Evolutionary conservation across 2,113 vertebrate genomes (phyloP).

Genomic region (Scatophagus argus): DNA sequence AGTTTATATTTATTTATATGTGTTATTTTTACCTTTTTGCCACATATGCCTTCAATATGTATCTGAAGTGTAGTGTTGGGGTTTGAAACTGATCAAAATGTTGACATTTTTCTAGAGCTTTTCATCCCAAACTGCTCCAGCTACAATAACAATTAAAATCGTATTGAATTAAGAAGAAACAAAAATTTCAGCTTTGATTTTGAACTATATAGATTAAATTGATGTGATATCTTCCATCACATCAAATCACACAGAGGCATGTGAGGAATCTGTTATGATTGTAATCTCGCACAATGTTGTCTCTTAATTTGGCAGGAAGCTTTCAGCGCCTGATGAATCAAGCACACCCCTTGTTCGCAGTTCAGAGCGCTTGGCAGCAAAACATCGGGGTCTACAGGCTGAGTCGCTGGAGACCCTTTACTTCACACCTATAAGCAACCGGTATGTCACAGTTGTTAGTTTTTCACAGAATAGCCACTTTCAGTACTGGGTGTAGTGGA

Average conservation of each 20-base stretch:
- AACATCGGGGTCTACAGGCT: conserved; percentile 68
- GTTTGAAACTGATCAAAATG: too few species aligned
- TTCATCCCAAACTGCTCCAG: neutral
- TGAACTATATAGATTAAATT: too few species aligned
- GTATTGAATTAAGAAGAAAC: neutral
- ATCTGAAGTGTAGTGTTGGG: too few species aligned
- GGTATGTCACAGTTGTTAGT: conserved; percentile 11
- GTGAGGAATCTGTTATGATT: neutral
- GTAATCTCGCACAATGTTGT: neutral
- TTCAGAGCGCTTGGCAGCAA: conserved; percentile 81
- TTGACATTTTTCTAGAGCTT: neutral
- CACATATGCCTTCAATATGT: too few species aligned
- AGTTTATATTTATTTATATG: too few species aligned
- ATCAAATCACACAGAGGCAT: too few species aligned
- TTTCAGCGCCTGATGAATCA: conserved; percentile 75
- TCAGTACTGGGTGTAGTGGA: neutral
- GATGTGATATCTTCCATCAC: neutral
- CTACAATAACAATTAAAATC: neutral
- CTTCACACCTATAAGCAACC: conserved; percentile 88
- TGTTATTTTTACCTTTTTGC: too few species aligned
- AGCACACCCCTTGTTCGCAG: conserved; percentile 80
- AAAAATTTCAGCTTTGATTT: too few species aligned
- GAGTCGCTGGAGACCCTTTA: conserved; percentile 91
- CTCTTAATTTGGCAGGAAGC: conserved; percentile 75
- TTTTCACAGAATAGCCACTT: neutral